phyloP scores from a whole-genome alignment of 2,797 vertebrate species.

The Pagetopsis macropterus region DNA sequence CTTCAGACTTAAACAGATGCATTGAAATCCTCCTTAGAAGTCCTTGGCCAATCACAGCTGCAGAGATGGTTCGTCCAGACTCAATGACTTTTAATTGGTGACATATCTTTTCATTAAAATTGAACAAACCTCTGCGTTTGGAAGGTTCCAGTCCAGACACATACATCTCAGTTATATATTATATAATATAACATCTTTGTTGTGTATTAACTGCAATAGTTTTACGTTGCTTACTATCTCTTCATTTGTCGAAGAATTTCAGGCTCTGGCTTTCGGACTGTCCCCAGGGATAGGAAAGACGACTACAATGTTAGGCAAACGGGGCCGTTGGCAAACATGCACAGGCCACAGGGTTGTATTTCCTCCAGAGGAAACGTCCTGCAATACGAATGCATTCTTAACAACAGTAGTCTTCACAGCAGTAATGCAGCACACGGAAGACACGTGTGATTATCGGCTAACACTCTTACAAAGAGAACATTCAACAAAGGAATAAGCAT shows the following conservation, averaged over 20 bases:
- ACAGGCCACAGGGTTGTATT: slow-evolving; percentile 52
- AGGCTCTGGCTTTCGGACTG: slow-evolving; percentile 29
- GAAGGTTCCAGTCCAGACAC: not conserved
- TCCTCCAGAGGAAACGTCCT: slow-evolving; percentile 38
- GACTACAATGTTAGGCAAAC: slow-evolving; percentile 50
- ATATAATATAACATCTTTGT: not conserved
- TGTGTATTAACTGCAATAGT: not conserved
- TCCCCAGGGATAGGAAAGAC: slow-evolving; percentile 29
- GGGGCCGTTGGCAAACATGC: slow-evolving; percentile 65
- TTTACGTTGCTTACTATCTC: not conserved
- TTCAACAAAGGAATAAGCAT: too few species aligned
- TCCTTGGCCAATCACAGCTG: slow-evolving; percentile 63
- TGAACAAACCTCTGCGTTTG: slow-evolving; percentile 39
- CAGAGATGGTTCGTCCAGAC: slow-evolving; percentile 48
- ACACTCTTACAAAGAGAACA: not conserved
- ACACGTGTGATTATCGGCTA: not conserved
- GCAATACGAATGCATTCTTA: slow-evolving; percentile 64
- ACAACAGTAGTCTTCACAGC: slow-evolving; percentile 25
- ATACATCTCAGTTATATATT: too few species aligned
- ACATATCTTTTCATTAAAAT: slow-evolving; percentile 51
- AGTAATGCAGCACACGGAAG: slow-evolving; percentile 14
- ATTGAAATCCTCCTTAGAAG: slow-evolving; percentile 81
- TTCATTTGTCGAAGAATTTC: not conserved
- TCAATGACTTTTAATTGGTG: slow-evolving; percentile 68
- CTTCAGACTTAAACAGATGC: slow-evolving; percentile 83